Base-by-base conservation (phyloP, 2,888 invertebrate species). In the Willowsia nigromaculata region DNA sequence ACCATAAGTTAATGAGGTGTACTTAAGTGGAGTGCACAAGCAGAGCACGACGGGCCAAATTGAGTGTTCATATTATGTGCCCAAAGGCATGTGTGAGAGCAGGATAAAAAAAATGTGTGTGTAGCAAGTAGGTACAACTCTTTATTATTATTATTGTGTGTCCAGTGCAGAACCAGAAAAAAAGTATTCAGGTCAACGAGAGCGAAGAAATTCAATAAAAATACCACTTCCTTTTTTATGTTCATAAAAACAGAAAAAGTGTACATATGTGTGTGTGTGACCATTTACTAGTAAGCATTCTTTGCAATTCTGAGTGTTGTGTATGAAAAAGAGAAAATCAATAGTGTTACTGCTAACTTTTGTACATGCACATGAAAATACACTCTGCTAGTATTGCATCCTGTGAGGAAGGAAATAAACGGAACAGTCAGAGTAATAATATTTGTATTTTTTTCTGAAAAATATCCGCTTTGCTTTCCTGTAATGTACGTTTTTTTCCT, bases 131-230 rank as follows among this genome's bases (percentile, higher is more conserved):
- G 47, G 74, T 18, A 30, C 50, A 5, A 50, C 37, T 3, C 15
- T n/a, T 74, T 47, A 18, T 76, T 50, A 53, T 76, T 76, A 76
- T 76, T 76, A 50, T 68, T 76, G 74, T 68, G 22, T 74, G 76
- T 76, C 76, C 76, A 76, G 76, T 74, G 47, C 74, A 74, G 74
- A 33, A 25, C 22, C 15, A 47, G 15, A 76, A 76, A 27, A 47
- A 76, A 76, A 76, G 30, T 47, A 80, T 80, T 80, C 80, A 59
- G 80, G 80, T 80, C 80, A 80, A 80, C 80, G 40, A 43, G 40
- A 80, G 80, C 37, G 15, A n/a, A 27, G 59, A 80, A 80, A 80
- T 80, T 80, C 80, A 80, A 80, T 80, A 80, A 80, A 65, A 80
- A 80, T 59, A 59, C 56, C 80, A 80, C 59, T 80, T 80, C 80